Conservation (phyloP, 2,888 invertebrate species). For the Chrysolina oricalcia region DNA sequence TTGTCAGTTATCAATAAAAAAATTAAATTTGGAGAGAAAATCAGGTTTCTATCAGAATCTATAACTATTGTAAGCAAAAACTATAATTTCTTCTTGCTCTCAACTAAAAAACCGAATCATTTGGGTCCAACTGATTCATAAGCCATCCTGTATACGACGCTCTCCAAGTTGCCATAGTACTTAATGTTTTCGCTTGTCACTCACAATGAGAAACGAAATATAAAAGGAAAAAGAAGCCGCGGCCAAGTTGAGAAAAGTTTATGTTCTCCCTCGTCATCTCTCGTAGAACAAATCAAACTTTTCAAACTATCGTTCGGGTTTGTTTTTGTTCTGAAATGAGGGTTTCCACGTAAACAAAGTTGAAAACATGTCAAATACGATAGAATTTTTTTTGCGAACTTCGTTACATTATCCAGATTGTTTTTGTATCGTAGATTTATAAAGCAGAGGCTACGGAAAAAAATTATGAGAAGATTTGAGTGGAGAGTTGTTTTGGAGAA, state of each 20-base stretch:
- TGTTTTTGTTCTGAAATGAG: background rate
- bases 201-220: background rate
- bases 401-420: background rate
- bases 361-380: background rate
- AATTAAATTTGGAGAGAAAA: too few relatives aligned
- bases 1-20: too few relatives aligned
- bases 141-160: background rate
- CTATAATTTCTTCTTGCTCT: too few relatives aligned
- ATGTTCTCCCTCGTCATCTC: background rate
- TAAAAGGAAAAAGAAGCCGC: background rate
- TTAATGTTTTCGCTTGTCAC: background rate
- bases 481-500: too few relatives aligned
- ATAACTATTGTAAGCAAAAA: too few relatives aligned
- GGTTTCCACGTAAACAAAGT: background rate
- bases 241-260: background rate
- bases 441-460: too few relatives aligned
- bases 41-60: too few relatives aligned
- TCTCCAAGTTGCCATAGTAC: background rate
- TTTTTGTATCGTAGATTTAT: background rate
- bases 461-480: too few relatives aligned
- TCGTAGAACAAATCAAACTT: background rate
- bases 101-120: too few relatives aligned
- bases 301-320: background rate
- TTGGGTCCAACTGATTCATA: too few relatives aligned
- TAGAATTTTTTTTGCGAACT: background rate